These are phyloP conservation scores for Clostera curtula DNA, from an alignment of 2,888 invertebrate genomes.

Conservation along the genomic window DNA sequence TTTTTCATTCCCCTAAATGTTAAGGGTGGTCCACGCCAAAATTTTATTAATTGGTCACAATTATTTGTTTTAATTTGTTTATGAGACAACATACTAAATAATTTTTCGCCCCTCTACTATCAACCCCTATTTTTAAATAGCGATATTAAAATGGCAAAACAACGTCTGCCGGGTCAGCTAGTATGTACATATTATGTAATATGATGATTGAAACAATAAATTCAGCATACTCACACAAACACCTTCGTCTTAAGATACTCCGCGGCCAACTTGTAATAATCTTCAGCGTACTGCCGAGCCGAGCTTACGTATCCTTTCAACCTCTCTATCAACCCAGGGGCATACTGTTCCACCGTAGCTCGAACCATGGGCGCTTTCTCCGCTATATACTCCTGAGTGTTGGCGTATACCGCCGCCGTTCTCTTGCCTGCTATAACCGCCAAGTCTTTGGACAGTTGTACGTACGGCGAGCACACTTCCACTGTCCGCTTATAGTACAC, in stretches of 20 bases:
- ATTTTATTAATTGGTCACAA: too few species aligned
- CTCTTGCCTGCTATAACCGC: conserved; percentile 71
- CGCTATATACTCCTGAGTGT: conserved; percentile 62
- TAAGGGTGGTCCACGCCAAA: too few species aligned
- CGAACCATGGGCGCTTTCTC: conserved; percentile 66
- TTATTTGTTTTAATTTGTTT: not conserved
- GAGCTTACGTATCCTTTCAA: conserved; percentile 69
- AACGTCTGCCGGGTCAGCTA: too few species aligned
- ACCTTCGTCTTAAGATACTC: conserved; percentile 83
- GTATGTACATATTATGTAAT: too few species aligned
- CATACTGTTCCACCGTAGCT: conserved; percentile 78
- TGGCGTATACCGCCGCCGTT: conserved; percentile 58
- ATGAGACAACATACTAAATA: not conserved
- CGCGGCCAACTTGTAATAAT: conserved; percentile 68
- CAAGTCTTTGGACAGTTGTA: conserved; percentile 75
- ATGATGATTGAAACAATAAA: not conserved
- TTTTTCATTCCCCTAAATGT: too few species aligned
- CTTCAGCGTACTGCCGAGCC: conserved; percentile 60
- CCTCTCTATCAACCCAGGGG: conserved; percentile 80
- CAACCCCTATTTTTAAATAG: too few species aligned
- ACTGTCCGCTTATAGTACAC: conserved; percentile 75
- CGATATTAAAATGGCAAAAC: too few species aligned
- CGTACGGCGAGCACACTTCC: conserved; percentile 76
- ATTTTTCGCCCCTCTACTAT: too few species aligned
- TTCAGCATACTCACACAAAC: conserved; percentile 80